Base-by-base conservation (phyloP, 1,140 invertebrate species). In the Rhopalosiphum padi region DNA sequence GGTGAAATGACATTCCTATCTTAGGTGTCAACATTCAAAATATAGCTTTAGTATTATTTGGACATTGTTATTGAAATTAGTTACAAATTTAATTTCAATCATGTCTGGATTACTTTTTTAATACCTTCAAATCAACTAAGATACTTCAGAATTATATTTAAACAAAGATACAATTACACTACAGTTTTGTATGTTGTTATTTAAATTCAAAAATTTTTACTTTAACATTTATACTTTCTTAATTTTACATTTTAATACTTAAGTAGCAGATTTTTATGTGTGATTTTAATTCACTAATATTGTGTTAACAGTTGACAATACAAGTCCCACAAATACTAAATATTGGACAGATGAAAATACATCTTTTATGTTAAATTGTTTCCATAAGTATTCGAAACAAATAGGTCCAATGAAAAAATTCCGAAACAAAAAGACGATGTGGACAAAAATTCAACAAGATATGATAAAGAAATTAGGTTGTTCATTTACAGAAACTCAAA, bases 241-340 rank as follows among this genome's bases (percentile, higher is more conserved):
- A 60, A 30, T 60, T 60, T 60, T 60, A 60, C 25, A 25, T 60
- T 60, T 60, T 60, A 60, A 60, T 60, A 60, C 55, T 30, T 60
- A 60, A 60, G 23, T 60, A 60, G 55, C 55, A 60, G 55, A 60
- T 25, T 60, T 1, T 25, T 60, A 60, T 60, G 55, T 60, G 55
- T 60, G 55, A 60, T 82, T n/a, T 82, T 82, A 82, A n/a, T n/a
- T 18, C 68, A 82, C 68, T n/a, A n/a, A 82, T n/a, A 35, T 82
- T 82, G 18, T 82, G 11, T n/a, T 82, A 18, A n/a, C 68, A 82
- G 68, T 82, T n/a, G 68, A 82, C n/a, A 82, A n/a, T 35, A 82
- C n/a, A 82, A 82, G n/a, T 82, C 68, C 68, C n/a, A 35, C n/a
- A n/a, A 82, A n/a, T 82, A 82, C 30, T 82, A 21, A 11, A 4